phyloP scores from a whole-genome alignment of 2,113 vertebrate species.

The Pongo abelii region DNA sequence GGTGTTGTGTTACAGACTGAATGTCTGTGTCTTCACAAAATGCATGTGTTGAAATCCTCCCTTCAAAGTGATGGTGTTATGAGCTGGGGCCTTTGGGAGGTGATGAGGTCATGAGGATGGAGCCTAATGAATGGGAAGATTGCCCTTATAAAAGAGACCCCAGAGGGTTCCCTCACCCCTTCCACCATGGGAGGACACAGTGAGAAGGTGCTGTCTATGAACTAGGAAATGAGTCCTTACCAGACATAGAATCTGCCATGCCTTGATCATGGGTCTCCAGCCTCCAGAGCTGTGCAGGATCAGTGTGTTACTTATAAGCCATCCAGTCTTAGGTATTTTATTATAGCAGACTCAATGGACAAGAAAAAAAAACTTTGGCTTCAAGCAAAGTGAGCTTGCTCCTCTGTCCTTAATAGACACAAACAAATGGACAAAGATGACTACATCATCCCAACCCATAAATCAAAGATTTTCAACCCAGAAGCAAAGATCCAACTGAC shows the following conservation, averaged over 20 bases:
- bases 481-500: fast-evolving
- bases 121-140: not conserved
- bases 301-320: not conserved
- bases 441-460: no score
- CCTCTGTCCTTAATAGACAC: not conserved
- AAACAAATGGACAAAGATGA: not conserved
- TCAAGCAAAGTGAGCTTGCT: not conserved
- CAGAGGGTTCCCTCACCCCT: not conserved
- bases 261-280: not conserved
- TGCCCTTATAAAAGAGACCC: not conserved
- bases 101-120: not conserved
- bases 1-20: not conserved
- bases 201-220: not conserved
- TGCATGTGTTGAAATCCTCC: not conserved
- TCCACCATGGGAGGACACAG: not conserved
- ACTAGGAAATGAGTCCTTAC: not conserved
- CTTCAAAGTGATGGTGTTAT: not conserved
- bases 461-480: not conserved
- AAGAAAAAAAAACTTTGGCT: not conserved
- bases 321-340: not conserved
- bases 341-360: not conserved
- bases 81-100: not conserved
- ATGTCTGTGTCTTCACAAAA: not conserved
- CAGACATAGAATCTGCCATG: not conserved
- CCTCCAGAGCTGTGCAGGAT: not conserved